Conservation (phyloP, 2,888 invertebrate genomes). For the Phoronis australis region DNA sequence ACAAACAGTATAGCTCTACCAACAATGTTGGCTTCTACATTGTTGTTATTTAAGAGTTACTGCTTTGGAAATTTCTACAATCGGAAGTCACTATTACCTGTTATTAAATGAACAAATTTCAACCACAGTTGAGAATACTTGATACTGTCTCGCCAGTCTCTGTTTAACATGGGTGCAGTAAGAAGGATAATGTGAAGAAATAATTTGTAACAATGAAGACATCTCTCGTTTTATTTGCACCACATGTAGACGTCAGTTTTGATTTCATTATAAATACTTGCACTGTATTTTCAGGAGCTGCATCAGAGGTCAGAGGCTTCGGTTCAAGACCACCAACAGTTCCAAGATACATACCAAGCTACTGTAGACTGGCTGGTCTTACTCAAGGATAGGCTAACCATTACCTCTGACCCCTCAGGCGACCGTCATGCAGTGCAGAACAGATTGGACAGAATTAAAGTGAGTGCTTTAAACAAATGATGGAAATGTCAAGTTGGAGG, state of each 20-base stretch:
- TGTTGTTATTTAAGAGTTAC: too few species aligned
- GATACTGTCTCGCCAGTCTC: too few species aligned
- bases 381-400: conserved; percentile 73
- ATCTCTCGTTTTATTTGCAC: not conserved
- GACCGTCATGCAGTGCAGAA: conserved; percentile 61
- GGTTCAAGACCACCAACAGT: conserved; percentile 80
- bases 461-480: conserved; percentile 16
- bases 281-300: conserved; percentile 19
- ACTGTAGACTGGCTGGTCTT: conserved; percentile 78
- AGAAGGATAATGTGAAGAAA: not conserved
- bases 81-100: too few species aligned
- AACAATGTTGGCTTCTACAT: too few species aligned
- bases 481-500: too few species aligned
- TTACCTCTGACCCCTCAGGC: conserved; percentile 77
- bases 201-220: not conserved
- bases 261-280: not conserved
- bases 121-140: too few species aligned
- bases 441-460: conserved; percentile 51
- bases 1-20: too few species aligned
- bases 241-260: not conserved
- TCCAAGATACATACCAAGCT: conserved; percentile 74
- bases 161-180: too few species aligned
- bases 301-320: conserved; percentile 62
- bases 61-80: too few species aligned
- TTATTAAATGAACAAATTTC: too few species aligned